Conservation (phyloP, 2,113 vertebrate species). For the Athene noctua region DNA sequence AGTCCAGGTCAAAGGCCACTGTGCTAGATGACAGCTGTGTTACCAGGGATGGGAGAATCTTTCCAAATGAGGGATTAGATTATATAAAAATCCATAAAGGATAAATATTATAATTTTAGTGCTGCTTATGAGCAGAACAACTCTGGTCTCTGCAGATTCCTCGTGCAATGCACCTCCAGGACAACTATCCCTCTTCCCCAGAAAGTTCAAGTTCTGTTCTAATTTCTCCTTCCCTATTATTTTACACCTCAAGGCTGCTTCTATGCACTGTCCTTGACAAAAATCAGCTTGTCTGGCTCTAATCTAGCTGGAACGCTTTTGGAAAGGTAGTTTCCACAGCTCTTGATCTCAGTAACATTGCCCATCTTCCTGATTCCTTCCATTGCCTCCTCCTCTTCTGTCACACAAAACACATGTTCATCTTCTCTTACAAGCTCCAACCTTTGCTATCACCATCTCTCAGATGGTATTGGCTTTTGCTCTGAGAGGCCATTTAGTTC, state of each 20-base stretch:
- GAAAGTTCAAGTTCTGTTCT: neutral
- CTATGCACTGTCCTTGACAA: neutral
- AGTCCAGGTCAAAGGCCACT: neutral
- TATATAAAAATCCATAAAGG: neutral
- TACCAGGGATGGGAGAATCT: neutral
- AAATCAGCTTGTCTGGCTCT: neutral
- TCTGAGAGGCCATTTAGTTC: neutral
- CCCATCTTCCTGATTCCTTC: neutral
- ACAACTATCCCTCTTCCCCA: neutral
- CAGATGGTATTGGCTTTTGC: neutral
- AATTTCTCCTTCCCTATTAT: neutral
- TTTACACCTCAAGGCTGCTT: neutral
- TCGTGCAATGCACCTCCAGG: neutral
- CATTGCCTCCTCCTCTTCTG: neutral
- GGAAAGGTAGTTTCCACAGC: neutral
- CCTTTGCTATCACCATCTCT: neutral
- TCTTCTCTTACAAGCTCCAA: neutral
- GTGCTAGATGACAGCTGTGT: neutral
- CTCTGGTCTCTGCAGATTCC: neutral
- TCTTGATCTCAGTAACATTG: neutral
- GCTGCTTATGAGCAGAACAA: neutral
- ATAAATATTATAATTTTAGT: neutral
- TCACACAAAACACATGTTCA: neutral
- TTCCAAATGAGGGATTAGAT: neutral
- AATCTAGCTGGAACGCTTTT: neutral